phyloP scores from a whole-genome alignment of 2,113 vertebrate genomes.

The Grantiella picta region DNA sequence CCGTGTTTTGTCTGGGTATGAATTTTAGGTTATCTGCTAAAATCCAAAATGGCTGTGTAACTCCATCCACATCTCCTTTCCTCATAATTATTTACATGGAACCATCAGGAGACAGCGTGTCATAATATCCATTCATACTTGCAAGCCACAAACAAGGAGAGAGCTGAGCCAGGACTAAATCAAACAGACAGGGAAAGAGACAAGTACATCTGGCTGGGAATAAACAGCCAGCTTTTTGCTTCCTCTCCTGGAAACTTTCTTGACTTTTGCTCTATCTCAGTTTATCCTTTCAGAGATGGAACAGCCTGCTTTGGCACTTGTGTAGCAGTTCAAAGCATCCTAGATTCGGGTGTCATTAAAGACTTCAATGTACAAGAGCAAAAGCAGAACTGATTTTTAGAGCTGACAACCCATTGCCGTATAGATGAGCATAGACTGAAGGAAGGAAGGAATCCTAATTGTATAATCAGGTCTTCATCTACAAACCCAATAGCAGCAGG shows the following conservation, averaged over 20 bases:
- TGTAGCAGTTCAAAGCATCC: not conserved
- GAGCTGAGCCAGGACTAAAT: not conserved
- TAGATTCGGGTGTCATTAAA: not conserved
- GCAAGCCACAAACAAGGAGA: not conserved
- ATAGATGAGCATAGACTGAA: not conserved
- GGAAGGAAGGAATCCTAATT: not conserved
- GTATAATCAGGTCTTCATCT: not conserved
- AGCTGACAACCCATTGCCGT: not conserved
- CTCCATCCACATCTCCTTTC: not conserved
- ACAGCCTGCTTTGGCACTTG: not conserved
- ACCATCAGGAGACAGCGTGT: not conserved
- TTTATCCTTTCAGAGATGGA: constrained; percentile 7
- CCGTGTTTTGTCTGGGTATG: not conserved
- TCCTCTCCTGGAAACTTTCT: constrained; percentile 46
- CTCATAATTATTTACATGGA: not conserved
- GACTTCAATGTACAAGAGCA: not conserved
- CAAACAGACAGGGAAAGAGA: constrained; percentile 20
- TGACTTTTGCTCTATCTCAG: not conserved
- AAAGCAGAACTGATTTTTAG: not conserved
- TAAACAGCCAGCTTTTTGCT: constrained; percentile 39
- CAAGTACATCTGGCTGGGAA: constrained; percentile 17
- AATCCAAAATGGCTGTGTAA: not conserved
- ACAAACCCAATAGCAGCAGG: not conserved
- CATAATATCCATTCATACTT: constrained; percentile 17
- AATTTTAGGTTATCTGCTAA: constrained; percentile 9